Evolutionary conservation across 1,140 invertebrate species (phyloP).

Genomic region (Drosophila nannoptera): DNA sequence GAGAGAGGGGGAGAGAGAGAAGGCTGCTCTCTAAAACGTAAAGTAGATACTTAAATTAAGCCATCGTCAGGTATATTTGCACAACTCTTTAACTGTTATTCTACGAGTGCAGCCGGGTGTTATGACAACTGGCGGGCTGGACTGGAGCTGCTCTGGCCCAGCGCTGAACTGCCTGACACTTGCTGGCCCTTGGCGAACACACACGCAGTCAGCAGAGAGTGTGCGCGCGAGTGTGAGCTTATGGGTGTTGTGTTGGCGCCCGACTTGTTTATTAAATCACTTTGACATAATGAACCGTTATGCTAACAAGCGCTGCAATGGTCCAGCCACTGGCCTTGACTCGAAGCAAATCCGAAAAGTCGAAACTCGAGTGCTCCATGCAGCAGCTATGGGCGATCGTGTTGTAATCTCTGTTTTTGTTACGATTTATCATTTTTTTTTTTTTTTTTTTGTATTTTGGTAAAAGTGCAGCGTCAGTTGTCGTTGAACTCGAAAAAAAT

Average conservation of each 20-base stretch:
- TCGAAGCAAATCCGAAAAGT: constrained; percentile 34
- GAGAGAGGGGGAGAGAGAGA: no score
- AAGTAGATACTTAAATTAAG: neutral
- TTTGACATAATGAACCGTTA: constrained; percentile 76
- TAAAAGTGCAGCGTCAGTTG: constrained; percentile 75
- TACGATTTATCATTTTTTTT: constrained; percentile 24
- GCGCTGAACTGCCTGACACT: constrained; percentile 29
- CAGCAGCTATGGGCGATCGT: constrained; percentile 34
- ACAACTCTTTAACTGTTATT: constrained; percentile 29
- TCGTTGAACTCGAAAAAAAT: constrained; percentile 69
- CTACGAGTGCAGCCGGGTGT: constrained; percentile 4
- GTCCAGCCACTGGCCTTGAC: constrained; percentile 63
- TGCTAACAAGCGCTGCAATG: constrained; percentile 44
- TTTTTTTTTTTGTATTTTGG: constrained; percentile 27
- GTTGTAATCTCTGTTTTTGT: constrained; percentile 63
- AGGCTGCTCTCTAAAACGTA: no score
- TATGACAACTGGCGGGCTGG: constrained; percentile 15
- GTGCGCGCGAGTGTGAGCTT: no score
- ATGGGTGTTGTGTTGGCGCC: constrained; percentile 11
- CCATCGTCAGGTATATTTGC: constrained; percentile 16
- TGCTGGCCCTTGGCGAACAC: no score
- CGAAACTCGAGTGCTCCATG: neutral
- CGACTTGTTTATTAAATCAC: constrained; percentile 56
- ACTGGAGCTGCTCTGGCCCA: constrained; percentile 26
- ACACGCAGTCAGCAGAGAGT: no score